A percentile compares a stretch with the other conserved stretches of the same genome.
phyloP scores from a whole-genome alignment of 2,888 invertebrate genomes.

The Diarsia rubi region DNA sequence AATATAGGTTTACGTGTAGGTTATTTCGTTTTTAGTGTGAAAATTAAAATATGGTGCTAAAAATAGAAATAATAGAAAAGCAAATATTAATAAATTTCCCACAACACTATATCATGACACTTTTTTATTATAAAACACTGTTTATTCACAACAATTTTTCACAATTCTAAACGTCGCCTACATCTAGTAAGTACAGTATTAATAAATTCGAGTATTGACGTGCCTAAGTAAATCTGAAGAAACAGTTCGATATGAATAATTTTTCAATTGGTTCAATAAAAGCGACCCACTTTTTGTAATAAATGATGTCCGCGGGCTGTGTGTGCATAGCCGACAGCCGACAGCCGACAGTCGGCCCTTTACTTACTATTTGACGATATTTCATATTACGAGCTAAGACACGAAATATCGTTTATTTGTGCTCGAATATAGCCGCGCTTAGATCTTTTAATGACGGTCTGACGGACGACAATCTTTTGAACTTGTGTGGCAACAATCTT shows the following conservation, averaged over 20 bases:
- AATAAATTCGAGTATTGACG: not conserved
- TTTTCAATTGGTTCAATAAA: slow-evolving; percentile 26
- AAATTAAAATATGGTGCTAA: too few relatives aligned
- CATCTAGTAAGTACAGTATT: not conserved
- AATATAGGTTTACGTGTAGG: not conserved
- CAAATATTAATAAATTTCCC: not conserved
- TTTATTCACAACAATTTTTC: not conserved
- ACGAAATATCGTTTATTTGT: slow-evolving; percentile 37
- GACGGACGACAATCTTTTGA: not conserved
- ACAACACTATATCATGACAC: not conserved
- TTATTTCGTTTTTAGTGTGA: not conserved
- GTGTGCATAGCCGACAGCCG: slow-evolving; percentile 1
- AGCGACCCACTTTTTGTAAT: slow-evolving; percentile 3
- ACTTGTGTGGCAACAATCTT: not conserved
- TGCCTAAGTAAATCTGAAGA: not conserved
- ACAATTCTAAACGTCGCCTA: not conserved
- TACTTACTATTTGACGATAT: slow-evolving; percentile 38
- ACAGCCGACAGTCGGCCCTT: slow-evolving; percentile 12
- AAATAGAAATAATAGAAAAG: not conserved
- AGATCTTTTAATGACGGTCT: slow-evolving; percentile 40
- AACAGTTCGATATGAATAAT: slow-evolving; percentile 36
- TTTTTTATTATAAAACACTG: not conserved
- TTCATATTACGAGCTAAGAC: slow-evolving; percentile 20
- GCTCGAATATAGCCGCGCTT: slow-evolving; percentile 2
- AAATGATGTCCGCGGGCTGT: slow-evolving; percentile 42